Evolutionary conservation across 2,888 invertebrate genomes (phyloP), one percentile per base, ranked within the genome.

Genomic region (Stenodema calcarata): DNA sequence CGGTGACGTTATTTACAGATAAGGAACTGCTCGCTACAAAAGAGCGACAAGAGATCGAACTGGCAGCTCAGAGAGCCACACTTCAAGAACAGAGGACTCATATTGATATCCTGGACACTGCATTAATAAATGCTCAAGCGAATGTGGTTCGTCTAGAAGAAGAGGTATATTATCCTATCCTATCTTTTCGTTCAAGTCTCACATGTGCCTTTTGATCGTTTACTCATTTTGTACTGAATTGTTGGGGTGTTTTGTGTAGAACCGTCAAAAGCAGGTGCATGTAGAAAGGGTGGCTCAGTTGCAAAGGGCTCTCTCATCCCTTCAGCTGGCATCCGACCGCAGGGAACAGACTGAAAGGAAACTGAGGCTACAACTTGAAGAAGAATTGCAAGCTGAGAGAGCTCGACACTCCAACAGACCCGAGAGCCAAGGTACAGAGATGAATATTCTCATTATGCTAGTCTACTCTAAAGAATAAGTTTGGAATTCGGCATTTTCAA

Each of bases 81-180:
- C 92, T 98, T 88, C 96, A 97, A 91, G 98, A 98, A 90, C 98
- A 98, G 91, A 93, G 97, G 88, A 97, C 96, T 35, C 97, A 98
- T 91, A 97, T 98, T 90, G 97, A 97, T 90, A 97, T 98, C 89
- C 93, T 98, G 83, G 97, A 98, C 91, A 96, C 95, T 30, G 98
- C 98, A 86, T 93, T 98, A 88, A 96, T 96, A 86, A 97, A 97
- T 92, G 97, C 97, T 7, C 98, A 98, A 92, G 94, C 95, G 87
- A 97, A 97, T 91, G 96, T 97, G 73, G 95, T 96, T 81, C 93
- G 96, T 28, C 93, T 97, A 0, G 97, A 98, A 91, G 97, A 97
- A 91, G 97, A 97, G 93, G 96, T 96, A 91, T 50, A 6, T 62
- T 23, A 16, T 81, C 50, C n/a, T 16, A 16, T 0, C n/a, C n/a